Evolutionary conservation across 2,797 vertebrate species (phyloP), one percentile per base, ranked within the genome.

Genomic region (Gallinago solitaria): DNA sequence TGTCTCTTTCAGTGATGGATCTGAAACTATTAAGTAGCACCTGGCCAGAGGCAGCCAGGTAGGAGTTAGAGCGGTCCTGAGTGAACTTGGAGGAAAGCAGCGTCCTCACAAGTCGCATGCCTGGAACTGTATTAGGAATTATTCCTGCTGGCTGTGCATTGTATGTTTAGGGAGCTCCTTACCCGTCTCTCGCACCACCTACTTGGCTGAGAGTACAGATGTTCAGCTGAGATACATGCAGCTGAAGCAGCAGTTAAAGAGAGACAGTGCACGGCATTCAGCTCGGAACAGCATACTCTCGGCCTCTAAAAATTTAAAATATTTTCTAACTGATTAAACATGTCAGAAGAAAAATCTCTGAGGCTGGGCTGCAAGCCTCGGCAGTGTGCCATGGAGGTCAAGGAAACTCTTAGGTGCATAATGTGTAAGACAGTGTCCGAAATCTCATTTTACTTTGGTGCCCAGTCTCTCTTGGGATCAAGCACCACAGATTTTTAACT

Each of bases 291-390:
- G 37, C 35, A 33, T 56, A 45, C 5, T 64, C 53, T 18, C 28
- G 25, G 63, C 30, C 47, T 59, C 51, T 77, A 59, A 59, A 63
- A 54, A 80, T 70, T 32, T 39, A 45, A 81, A 94, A 16, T 60
- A 33, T 82, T 92, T 82, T 82, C 51, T 87, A 83, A 83, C 43
- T n/a, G 45, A 85, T 91, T 76, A 78, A 91, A 93, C n/a, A 16
- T 5, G 18, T 68, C 61, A 82, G 24, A 91, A 91, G 45, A 67
- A 83, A 83, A 61, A 70, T 88, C 43, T 33, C 37, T 53, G 43
- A 82, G 17, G 45, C 61, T 73, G 48, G 39, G 65, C 51, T 81
- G 41, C 47, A 64, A 73, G 19, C 19, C 50, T 92, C 71, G 54
- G 53, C 47, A 48, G 43, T 2, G 23, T 32, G 54, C 56, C 51